Base-by-base conservation (phyloP, 2,888 invertebrate species). In the Augochlorella aurata region DNA sequence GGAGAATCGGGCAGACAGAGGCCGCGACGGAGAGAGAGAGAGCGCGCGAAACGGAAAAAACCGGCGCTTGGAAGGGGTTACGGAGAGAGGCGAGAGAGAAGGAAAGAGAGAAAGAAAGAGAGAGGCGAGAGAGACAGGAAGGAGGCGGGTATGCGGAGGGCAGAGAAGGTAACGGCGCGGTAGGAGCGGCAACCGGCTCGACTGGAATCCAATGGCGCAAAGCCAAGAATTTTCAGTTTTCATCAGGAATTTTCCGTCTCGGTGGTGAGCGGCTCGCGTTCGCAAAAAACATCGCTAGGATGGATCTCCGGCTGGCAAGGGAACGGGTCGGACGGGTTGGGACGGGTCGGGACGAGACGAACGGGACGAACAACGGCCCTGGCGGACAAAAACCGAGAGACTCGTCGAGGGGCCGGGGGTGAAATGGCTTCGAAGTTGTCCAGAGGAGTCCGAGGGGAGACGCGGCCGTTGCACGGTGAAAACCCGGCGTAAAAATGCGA, bases 111-210 rank as follows among this genome's bases (percentile, higher is more conserved):
- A 29, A 24, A n/a, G 61, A n/a, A 52, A 49, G 67, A 58, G 18
- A 21, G 67, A 66, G 77, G 10, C 12, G n/a, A n/a, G 29, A 61
- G 52, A 21, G 71, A 52, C 24, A 61, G 70, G 63, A 58, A 71
- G 67, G 61, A 44, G 16, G 82, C 73, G 66, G 74, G 66, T 61
- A 74, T 38, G 38, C 44, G 73, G 81, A 73, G 84, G 74, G 85
- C 73, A 85, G 84, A 81, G 86, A 88, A 92, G 90, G 89, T 90
- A 92, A 91, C 91, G 90, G 92, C 90, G 89, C 80, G 90, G 87
- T 87, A 92, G 92, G 92, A 93, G 92, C 90, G 92, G 91, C 88
- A 92, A 93, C 92, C 93, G 92, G 92, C 92, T 90, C 89, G 89
- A 90, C 92, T 91, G 92, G 90, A 90, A 91, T 86, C 90, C 93